These are phyloP conservation scores for Tribolium freemani DNA, from an alignment of 2,888 invertebrate genomes.

Conservation along the genomic window DNA sequence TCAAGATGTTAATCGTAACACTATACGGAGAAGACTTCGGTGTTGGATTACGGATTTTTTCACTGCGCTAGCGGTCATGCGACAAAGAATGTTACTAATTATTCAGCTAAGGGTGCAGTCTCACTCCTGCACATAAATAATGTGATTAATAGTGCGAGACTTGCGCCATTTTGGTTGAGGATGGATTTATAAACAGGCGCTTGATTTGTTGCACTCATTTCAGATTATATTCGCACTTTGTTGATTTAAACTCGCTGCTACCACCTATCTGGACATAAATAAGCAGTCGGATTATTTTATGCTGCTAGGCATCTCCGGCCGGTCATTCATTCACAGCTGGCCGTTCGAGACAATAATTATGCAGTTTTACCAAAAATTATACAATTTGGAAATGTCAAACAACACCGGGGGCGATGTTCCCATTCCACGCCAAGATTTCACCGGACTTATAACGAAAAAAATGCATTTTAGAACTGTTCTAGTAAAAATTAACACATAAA, in stretches of 20 bases:
- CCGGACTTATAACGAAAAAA: background rate
- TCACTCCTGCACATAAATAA: slow-evolving; percentile 12
- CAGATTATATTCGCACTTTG: slow-evolving; percentile 37
- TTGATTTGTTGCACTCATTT: slow-evolving; percentile 41
- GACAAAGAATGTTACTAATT: slow-evolving; percentile 9
- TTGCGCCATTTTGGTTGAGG: slow-evolving; percentile 30
- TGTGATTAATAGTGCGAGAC: slow-evolving; percentile 20
- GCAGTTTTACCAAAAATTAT: background rate
- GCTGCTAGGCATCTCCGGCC: background rate
- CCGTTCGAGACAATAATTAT: background rate
- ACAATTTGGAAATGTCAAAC: background rate
- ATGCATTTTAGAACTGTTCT: background rate
- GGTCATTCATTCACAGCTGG: slow-evolving; percentile 4
- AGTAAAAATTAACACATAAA: background rate
- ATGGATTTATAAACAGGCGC: slow-evolving; percentile 26
- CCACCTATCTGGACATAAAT: slow-evolving; percentile 40
- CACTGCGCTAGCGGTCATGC: slow-evolving; percentile 1
- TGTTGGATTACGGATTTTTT: slow-evolving; percentile 30
- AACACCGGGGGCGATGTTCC: background rate
- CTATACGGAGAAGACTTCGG: slow-evolving; percentile 23
- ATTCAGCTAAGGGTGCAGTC: slow-evolving; percentile 9
- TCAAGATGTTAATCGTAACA: slow-evolving; percentile 43
- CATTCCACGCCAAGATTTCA: background rate
- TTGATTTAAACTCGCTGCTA: slow-evolving; percentile 45
- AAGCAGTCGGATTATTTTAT: slow-evolving; percentile 35